phyloP scores from a whole-genome alignment of 2,888 invertebrate species.

The Spicauda simplicius region DNA sequence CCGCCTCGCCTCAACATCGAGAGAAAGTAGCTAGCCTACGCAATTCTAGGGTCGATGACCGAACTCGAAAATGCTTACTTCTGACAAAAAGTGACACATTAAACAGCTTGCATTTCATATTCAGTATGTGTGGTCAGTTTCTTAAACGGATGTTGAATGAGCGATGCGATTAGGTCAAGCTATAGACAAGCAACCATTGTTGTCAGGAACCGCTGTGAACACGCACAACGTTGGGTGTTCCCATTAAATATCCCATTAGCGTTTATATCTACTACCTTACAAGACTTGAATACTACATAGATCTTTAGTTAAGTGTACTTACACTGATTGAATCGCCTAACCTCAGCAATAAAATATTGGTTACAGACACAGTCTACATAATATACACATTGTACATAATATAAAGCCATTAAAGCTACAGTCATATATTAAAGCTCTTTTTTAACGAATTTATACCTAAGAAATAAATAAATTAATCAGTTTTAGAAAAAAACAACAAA shows the following conservation, averaged over 20 bases:
- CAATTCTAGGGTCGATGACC: conserved; percentile 83
- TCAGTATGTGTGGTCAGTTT: conserved; percentile 80
- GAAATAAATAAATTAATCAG: background rate
- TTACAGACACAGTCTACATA: background rate
- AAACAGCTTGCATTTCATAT: conserved; percentile 78
- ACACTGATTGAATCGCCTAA: background rate
- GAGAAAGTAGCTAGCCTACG: conserved; percentile 85
- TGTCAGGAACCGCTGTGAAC: background rate
- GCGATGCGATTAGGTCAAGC: conserved; percentile 68
- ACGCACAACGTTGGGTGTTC: conserved; percentile 2
- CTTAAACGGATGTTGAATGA: conserved; percentile 72
- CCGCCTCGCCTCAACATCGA: conserved; percentile 67
- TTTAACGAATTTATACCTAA: background rate
- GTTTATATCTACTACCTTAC: background rate
- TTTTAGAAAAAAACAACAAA: background rate
- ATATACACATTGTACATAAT: background rate
- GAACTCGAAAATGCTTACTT: conserved; percentile 81
- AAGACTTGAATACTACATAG: background rate
- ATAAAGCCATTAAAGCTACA: too few species aligned
- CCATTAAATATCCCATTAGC: background rate
- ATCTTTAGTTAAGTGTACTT: background rate
- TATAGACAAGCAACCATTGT: conserved; percentile 40
- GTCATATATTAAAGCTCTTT: too few species aligned
- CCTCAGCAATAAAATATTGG: background rate
- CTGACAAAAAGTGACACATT: conserved; percentile 83